Base-by-base conservation (phyloP, 2,888 invertebrate genomes). In the Torymus aiolomorphi region DNA sequence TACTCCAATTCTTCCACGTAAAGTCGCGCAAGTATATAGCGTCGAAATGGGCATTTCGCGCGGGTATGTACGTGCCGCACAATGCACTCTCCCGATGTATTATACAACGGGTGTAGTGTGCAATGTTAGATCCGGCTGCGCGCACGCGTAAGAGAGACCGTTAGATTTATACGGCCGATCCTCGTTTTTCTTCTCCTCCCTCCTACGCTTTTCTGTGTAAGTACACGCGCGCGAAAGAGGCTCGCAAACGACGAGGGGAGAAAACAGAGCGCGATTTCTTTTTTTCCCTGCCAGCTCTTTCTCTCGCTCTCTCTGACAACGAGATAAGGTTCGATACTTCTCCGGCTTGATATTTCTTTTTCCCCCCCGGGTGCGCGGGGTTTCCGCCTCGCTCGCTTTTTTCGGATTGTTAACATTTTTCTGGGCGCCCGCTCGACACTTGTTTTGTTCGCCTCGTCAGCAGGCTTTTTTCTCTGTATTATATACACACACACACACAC, bases 361-460 rank as follows among this genome's bases (percentile, higher is more conserved):
- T 65, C 73, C 67, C 14, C 67, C 16, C 18, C n/a, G n/a, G n/a
- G n/a, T n/a, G n/a, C 52, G 18, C 16, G 12, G 42, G 16, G 56
- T 14, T 8, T 14, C 18, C 52, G 52, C 42, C 49, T n/a, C 49
- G 20, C 54, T 69, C 13, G 18, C 65, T 67, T 67, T 76, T 76
- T 69, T 59, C 56, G 63, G 31, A 54, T 63, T 74, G 65, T 65
- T 74, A 56, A 65, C 65, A 74, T 74, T 74, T 74, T 74, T 74
- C 65, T 42, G 49, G 31, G 31, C 31, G 31, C 31, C 8, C 31
- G 31, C 24, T 24, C 24, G 24, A n/a, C n/a, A 20, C 20, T 20
- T 20, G 20, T 20, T 66, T 31, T n/a, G 4, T 14, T 4, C 51
- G 59, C 20, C 20, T 59, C n/a, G 61, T 42, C 3, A 16, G 16